Base-by-base conservation (phyloP, 2,888 invertebrate species). In the Drosophila colorata region DNA sequence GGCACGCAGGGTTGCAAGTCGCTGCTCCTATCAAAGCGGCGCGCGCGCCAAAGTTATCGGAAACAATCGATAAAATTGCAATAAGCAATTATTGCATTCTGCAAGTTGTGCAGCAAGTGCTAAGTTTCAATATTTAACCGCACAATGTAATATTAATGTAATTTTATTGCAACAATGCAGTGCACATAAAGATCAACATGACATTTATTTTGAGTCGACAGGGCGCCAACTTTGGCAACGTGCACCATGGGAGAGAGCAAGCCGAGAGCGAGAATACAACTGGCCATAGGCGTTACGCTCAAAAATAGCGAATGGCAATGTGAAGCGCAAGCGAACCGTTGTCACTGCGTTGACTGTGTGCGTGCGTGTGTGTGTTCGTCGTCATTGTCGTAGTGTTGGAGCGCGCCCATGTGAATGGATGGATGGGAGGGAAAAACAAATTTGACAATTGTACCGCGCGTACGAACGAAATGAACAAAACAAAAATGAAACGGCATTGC, bases 401-500 rank as follows among this genome's bases (percentile, higher is more conserved):
- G 70, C 33, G 63, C 67, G 53, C 75, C 88, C 80, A 88, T 82
- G 84, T 87, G 83, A 88, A 86, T 84, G 83, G 81, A 79, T 69
- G 66, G 81, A 70, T 69, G 67, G 80, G 66, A 68, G 77, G 69
- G 59, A 78, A 84, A 88, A 86, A 84, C 83, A 84, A 87, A 84
- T 86, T 88, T 88, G 83, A 86, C 83, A 84, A 88, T 84, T 86
- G 87, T 86, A 84, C 87, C 84, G 88, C 83, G 83, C 85, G 85
- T 85, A 90, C 90, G 90, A 89, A 90, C 66, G 84, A 81, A 75
- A 80, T 78, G 83, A 89, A 87, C 90, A 89, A 90, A 89, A 89
- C 89, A 89, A 89, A 89, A 85, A 59, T 73, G 75, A 85, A 72
- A 80, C 86, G 76, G 76, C 88, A 85, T 78, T 73, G 69, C 66